Conservation (phyloP, 2,797 vertebrate genomes). For the Chloroceryle amazona region DNA sequence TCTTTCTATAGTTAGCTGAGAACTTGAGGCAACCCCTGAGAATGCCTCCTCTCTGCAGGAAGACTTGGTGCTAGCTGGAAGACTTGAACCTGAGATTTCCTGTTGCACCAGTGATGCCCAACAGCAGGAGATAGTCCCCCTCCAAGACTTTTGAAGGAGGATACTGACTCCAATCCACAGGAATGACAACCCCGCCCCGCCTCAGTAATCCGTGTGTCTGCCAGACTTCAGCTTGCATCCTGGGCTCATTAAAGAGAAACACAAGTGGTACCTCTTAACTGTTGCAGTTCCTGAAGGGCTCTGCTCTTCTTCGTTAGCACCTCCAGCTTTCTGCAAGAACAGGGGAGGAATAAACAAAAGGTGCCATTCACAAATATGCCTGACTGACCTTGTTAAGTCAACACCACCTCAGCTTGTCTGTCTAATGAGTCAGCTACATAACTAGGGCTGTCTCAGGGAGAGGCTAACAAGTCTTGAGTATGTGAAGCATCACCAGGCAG, state of each 20-base stretch:
- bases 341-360: not conserved
- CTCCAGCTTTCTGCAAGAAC: not conserved
- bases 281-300: accelerated
- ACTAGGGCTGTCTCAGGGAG: not conserved
- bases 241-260: not conserved
- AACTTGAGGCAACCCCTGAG: not conserved
- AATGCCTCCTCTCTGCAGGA: not conserved
- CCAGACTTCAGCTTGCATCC: not conserved
- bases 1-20: not conserved
- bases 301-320: not conserved
- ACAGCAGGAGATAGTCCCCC: not conserved
- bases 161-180: not conserved
- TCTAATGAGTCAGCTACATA: not conserved
- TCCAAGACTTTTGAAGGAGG: not conserved
- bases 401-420: not conserved
- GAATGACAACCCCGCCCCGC: not conserved
- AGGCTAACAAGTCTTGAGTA: not conserved
- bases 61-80: not conserved
- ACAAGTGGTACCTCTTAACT: not conserved
- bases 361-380: not conserved
- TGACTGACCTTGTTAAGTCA: not conserved
- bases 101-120: not conserved
- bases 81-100: not conserved
- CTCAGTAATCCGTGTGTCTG: accelerated
- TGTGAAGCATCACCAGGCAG: not conserved